Percentiles rank a stretch among this genome's conserved stretches.
phyloP scores from a whole-genome alignment of 2,888 invertebrate genomes.

The Catocala nupta region DNA sequence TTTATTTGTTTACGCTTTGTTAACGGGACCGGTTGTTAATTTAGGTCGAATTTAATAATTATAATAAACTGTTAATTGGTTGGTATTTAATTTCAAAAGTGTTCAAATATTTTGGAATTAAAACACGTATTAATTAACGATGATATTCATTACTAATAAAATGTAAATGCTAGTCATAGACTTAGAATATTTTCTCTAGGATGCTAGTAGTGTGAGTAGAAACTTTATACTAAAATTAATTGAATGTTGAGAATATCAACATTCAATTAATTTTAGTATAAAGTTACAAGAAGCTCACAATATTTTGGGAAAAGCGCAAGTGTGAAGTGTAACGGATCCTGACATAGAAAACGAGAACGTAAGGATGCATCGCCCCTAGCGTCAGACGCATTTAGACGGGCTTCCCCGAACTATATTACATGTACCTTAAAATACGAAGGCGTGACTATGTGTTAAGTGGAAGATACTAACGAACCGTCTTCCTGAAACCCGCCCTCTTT shows the following conservation, averaged over 20 bases:
- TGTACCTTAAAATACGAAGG: conserved; percentile 70
- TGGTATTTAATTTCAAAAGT: conserved; percentile 16
- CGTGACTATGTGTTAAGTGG: conserved; percentile 80
- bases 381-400: conserved; percentile 70
- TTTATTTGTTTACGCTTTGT: conserved; percentile 35
- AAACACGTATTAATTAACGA: conserved; percentile 4
- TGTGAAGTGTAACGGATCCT: conserved; percentile 20
- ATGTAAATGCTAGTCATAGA: neutral
- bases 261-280: conserved; percentile 2
- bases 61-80: conserved; percentile 19
- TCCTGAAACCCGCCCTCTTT: conserved; percentile 80
- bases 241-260: too few relatives aligned
- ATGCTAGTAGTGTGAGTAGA: neutral
- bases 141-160: conserved; percentile 2
- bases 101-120: conserved; percentile 7
- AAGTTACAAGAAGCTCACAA: conserved; percentile 19
- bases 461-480: conserved; percentile 69
- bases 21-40: conserved; percentile 30
- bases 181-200: too few relatives aligned
- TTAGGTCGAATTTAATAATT: conserved; percentile 24
- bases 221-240: too few relatives aligned
- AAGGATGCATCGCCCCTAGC: conserved; percentile 55
- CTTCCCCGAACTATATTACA: conserved; percentile 81
- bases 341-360: conserved; percentile 55
- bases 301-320: conserved; percentile 34